A percentile compares a stretch with the other conserved stretches of the same genome.
Conservation (phyloP, 2,888 invertebrate species). For the Nomada goodeniana region DNA sequence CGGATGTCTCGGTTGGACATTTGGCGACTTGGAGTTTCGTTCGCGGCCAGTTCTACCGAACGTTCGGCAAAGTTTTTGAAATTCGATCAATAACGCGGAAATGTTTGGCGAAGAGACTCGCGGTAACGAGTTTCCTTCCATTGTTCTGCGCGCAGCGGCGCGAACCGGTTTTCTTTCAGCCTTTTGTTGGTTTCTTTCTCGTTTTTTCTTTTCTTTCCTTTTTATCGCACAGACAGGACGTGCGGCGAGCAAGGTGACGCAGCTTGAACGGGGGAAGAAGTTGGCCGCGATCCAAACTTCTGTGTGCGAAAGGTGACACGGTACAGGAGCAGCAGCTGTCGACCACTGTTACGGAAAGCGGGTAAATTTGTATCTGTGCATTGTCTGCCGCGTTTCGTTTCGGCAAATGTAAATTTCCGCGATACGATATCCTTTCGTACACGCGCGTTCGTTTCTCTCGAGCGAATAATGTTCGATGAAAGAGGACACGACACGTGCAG, state of each 20-base stretch:
- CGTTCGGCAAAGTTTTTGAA: too few species aligned
- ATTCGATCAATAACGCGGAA: background rate
- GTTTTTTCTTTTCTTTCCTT: background rate
- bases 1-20: background rate
- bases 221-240: background rate
- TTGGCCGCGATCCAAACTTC: conserved; percentile 55
- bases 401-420: too few species aligned
- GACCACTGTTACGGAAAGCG: background rate
- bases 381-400: background rate
- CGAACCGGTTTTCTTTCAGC: background rate
- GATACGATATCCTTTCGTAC: too few species aligned
- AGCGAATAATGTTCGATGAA: too few species aligned
- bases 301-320: conserved; percentile 5
- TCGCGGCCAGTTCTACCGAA: background rate
- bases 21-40: background rate
- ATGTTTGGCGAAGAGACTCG: too few species aligned
- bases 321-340: background rate
- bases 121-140: background rate
- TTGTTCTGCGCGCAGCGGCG: background rate
- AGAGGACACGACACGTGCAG: too few species aligned
- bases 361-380: background rate
- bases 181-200: background rate
- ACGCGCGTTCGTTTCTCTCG: too few species aligned
- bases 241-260: conserved; percentile 9
- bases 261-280: conserved; percentile 17